Base-by-base conservation (phyloP, 2,888 invertebrate species). In the Lydus trimaculatus region DNA sequence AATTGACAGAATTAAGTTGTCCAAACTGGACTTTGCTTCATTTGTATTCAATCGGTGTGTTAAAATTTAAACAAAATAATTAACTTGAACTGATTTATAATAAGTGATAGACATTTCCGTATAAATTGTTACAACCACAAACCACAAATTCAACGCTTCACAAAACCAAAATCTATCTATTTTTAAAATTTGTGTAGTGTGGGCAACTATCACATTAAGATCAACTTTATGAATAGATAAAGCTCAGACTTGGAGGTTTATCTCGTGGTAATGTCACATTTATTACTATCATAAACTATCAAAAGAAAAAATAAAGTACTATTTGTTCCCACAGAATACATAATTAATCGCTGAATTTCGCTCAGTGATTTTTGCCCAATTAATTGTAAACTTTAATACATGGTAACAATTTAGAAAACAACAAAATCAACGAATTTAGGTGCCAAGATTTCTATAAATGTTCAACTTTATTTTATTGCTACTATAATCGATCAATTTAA, bases 371-470 rank as follows among this genome's bases (percentile, higher is more conserved):
- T 69, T 65, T 60, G 28, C 59, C 69, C 65, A 69, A 69, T 65
- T 66, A 69, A 69, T 69, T 64, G 59, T 36, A 65, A 39, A 58
- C 4, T 56, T 52, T 59, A 20, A 63, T 66, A 64, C 62, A 64
- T 59, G 48, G 61, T 58, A 61, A 67, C 63, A 59, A 64, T 64
- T 66, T 66, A 70, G 63, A 63, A 70, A 65, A 65, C 63, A 58
- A 64, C 28, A 69, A 73, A 71, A 71, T 75, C 74, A 76, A 78
- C 76, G 75, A 78, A 78, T 77, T 78, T 77, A 80, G 79, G 80
- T 81, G 81, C 79, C 80, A 78, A 80, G 79, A 78, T 81, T 81
- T 80, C 81, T 81, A 81, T 83, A 82, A 81, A 82, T 81, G 80
- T 79, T 79, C 78, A 75, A 78, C 75, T 76, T 75, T 72, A 77